Base-by-base conservation (phyloP, 2,113 vertebrate species). In the Urocitellus parryii region DNA sequence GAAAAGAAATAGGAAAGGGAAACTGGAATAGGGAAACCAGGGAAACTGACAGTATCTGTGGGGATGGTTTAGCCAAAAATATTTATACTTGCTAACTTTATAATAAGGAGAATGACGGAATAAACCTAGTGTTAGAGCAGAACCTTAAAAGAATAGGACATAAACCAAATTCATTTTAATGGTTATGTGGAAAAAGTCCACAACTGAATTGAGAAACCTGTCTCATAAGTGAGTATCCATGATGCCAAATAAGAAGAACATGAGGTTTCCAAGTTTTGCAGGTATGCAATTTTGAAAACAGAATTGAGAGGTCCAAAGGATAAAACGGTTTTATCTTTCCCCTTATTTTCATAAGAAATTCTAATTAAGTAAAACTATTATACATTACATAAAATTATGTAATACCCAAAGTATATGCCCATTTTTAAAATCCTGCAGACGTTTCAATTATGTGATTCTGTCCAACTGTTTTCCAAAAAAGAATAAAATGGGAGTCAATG, bases 291-390 rank as follows among this genome's bases (percentile, higher is more conserved):
- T 88, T 83, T 72, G 32, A 70, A 88, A 95, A 77, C 22, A 73
- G 18, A 84, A 51, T 22, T 8, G 58, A 94, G 65, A 45, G 10
- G 29, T 39, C 65, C 58, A 93, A 65, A 88, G 29, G 11, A 39
- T 42, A 88, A 96, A 20, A 8, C 3, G 61, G 48, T 84, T 79
- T 88, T 84, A 29, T 25, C 24, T 76, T 29, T 20, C 72, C 3
- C 13, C 25, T 81, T 11, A 34, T 76, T 11, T 82, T 1, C 11
- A 70, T 63, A 76, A 32, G 70, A 72, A 78, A 72, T 72, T 84
- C 48, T 84, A 96, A 90, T 45, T 39, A 72, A 93, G 16, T 13
- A 90, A 91, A 89, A 93, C 74, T 48, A 77, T 63, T 7, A 68
- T 5, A 51, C 34, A 63, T 81, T 61, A 32, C 34, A 58, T 27